Evolutionary conservation across 2,113 vertebrate genomes (phyloP), one percentile per base, ranked within the genome.

Genomic region (Oriolus oriolus): DNA sequence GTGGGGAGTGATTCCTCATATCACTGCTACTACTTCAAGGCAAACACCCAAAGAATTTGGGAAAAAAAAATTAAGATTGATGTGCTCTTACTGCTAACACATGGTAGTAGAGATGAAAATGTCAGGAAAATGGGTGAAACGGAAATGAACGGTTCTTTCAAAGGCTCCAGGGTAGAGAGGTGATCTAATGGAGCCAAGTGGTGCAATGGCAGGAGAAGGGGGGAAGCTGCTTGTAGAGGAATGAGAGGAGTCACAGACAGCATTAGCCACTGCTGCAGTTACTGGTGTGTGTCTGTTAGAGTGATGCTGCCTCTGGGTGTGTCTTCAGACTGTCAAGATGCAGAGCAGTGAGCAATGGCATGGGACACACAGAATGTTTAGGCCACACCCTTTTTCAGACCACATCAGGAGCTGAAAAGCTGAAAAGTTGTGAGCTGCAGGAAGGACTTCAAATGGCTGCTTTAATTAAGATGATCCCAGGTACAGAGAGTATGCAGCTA

Each of bases 181-280:
- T 39, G 39, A 39, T 39, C 39, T 39, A 39, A 39, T 39, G 39
- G 39, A 39, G 39, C 39, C 39, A 39, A 39, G 39, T 39, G 39
- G 39, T 39, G 39, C 39, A 39, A 39, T 39, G 39, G 22, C 3
- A 30, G 39, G 30, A 35, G 16, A 17, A 44, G 9, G 5, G 1
- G 8, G 4, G 7, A 15, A 70, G 24, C 26, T 57, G 10, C 31
- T 42, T 0, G 0, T 10, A 23, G 47, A 42, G 57, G 28, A 33
- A 33, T 54, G 16, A 70, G 31, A 6, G 3, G 5, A 59, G 16
- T 30, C 12, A 23, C 4, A 12, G n/a, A 41, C 10, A 78, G 6
- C 24, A 13, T 35, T 17, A 42, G 5, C 6, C 6, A 3, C 45
- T 42, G 30, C 20, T 75, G 20, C 37, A 69, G 23, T 37, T 41